A percentile compares a stretch with the other conserved stretches of the same genome.
Evolutionary conservation across 2,888 invertebrate genomes (phyloP).

Genomic region (Yponomeuta malinellus): DNA sequence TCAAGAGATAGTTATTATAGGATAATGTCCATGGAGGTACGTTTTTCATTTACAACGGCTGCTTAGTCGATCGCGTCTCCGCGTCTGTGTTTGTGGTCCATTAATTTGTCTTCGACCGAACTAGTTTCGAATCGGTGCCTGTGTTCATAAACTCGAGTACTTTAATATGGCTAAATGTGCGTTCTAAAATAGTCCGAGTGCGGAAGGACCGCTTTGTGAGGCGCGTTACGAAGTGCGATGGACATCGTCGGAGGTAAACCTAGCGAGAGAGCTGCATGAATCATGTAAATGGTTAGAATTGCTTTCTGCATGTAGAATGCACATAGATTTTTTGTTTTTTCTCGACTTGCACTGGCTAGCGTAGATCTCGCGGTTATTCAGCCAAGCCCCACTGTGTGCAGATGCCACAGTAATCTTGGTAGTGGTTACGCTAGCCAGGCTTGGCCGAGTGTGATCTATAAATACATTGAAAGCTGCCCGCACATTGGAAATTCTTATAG

Average conservation of each 20-base stretch:
- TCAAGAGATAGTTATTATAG: slow-evolving; percentile 66
- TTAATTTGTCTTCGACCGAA: neutral
- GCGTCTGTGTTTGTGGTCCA: slow-evolving; percentile 43
- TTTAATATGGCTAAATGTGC: slow-evolving; percentile 60
- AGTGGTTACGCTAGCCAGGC: slow-evolving; percentile 4
- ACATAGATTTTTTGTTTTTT: slow-evolving; percentile 33
- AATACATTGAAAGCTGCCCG: slow-evolving; percentile 55
- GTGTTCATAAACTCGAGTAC: slow-evolving; percentile 29
- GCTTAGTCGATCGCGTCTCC: slow-evolving; percentile 36
- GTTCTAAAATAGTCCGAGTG: slow-evolving; percentile 49
- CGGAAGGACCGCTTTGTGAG: slow-evolving; percentile 50
- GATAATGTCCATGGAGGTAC: slow-evolving; percentile 73
- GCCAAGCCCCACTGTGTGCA: neutral
- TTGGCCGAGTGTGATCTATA: slow-evolving; percentile 39
- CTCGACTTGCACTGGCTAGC: neutral
- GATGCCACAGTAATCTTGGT: slow-evolving; percentile 6
- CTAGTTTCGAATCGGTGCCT: neutral
- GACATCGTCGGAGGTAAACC: slow-evolving; percentile 70
- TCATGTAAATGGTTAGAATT: slow-evolving; percentile 32
- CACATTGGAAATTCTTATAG: slow-evolving; percentile 25
- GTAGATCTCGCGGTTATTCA: neutral
- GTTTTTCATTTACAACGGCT: slow-evolving; percentile 61
- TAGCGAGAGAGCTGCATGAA: slow-evolving; percentile 55
- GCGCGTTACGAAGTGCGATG: slow-evolving; percentile 57
- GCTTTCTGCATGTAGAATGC: slow-evolving; percentile 33